These are phyloP conservation scores for Sphenopsis melanotis DNA, from an alignment of 2,797 vertebrate species.

Conservation along the genomic window DNA sequence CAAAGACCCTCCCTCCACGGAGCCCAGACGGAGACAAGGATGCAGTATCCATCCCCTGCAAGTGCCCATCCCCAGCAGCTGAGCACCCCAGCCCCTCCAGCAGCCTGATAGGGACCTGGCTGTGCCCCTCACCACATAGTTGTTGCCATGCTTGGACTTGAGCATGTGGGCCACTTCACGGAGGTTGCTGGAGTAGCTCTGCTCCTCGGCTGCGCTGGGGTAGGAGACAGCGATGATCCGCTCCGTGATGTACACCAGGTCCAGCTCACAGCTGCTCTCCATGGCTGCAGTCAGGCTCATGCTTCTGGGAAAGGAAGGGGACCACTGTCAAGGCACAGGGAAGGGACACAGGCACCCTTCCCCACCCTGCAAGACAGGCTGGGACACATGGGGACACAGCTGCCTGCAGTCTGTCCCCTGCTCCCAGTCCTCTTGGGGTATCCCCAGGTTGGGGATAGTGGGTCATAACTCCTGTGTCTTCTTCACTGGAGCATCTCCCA, in stretches of 20 bases:
- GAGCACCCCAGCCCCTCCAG: neutral
- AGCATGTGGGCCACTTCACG: slow-evolving; percentile 96
- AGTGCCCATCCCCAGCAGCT: neutral
- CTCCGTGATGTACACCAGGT: slow-evolving; percentile 96
- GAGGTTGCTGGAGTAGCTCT: slow-evolving; percentile 89
- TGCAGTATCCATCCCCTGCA: neutral
- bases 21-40: neutral
- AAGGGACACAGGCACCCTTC: neutral
- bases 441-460: neutral
- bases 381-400: neutral
- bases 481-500: neutral
- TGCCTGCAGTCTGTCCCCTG: neutral
- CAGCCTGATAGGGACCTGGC: neutral
- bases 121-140: slow-evolving; percentile 84
- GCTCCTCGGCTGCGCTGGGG: slow-evolving; percentile 85
- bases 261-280: slow-evolving; percentile 94
- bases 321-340: rapidly evolving
- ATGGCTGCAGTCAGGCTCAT: slow-evolving; percentile 81
- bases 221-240: slow-evolving; percentile 95
- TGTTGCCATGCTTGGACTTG: slow-evolving; percentile 93
- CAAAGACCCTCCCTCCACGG: neutral
- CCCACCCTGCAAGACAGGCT: neutral
- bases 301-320: slow-evolving; percentile 74
- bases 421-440: neutral
- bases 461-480: neutral